Percentiles rank a stretch among this genome's conserved stretches.
Evolutionary conservation across 2,888 invertebrate species (phyloP).

Genomic region (Tenthredo notha): DNA sequence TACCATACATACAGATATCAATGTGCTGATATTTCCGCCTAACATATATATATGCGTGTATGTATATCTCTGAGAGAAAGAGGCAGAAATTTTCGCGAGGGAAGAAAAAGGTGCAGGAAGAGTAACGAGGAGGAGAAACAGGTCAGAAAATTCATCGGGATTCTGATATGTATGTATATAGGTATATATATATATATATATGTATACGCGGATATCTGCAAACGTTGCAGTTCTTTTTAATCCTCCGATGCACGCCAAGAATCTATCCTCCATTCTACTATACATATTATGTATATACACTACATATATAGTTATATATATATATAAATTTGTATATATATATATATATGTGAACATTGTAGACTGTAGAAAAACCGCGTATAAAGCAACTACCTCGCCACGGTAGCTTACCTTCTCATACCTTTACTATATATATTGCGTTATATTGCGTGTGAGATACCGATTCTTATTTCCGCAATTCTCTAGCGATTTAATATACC

Average conservation of each 20-base stretch:
- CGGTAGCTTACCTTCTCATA: neutral
- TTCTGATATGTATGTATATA: conserved; percentile 15
- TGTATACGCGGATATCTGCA: conserved; percentile 59
- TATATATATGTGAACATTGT: neutral
- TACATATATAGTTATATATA: neutral
- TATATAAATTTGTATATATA: no score
- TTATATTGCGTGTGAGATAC: conserved; percentile 12
- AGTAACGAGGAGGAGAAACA: conserved; percentile 64
- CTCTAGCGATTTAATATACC: neutral
- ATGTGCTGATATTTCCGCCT: no score
- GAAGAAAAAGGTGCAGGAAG: neutral
- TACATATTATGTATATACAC: no score
- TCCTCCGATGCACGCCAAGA: conserved; percentile 67
- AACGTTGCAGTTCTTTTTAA: conserved; percentile 72
- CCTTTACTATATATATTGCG: neutral
- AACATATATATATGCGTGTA: neutral
- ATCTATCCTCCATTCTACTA: neutral
- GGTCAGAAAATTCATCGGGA: conserved; percentile 75
- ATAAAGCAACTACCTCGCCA: neutral
- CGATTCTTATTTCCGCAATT: neutral
- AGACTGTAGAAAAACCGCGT: neutral
- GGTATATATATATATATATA: neutral
- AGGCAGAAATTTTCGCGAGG: conserved; percentile 55
- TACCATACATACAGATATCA: no score
- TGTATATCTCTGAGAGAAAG: conserved; percentile 61